Evolutionary conservation across 2,113 vertebrate genomes (phyloP), one percentile per base, ranked within the genome.

Genomic region (human): DNA sequence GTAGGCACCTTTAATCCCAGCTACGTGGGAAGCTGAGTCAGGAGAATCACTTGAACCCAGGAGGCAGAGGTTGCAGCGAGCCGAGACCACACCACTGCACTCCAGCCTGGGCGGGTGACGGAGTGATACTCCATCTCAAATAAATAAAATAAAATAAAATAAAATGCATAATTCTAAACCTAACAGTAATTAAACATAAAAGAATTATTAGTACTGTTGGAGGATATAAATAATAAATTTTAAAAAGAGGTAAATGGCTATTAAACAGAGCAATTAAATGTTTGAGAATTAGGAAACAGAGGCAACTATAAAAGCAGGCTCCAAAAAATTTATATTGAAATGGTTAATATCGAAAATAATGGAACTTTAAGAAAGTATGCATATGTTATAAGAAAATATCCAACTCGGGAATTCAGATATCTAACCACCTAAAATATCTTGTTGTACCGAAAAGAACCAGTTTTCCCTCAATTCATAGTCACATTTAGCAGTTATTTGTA

Each of bases 81-180:
- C 27, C 1, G 0, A 64, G 61, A 30, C 61, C 61, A 64, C 61
- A 64, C 27, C 5, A 64, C 61, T 64, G 61, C 27, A 64, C 27
- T 64, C 61, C 61, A 64, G 27, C 61, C 27, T 64, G 61, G 27
- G 27, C 6, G 27, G 27, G 61, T 64, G 61, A 64, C 1, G 12
- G 30, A 64, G 61, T 0, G 30, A 64, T 27, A 64, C 27, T 64
- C 61, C 61, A 32, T 32, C 61, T 32, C 61, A 64, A 64, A 64
- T 13, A 64, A 64, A 64, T 61, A 59, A 61, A 61, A 9, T 9
- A 59, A 59, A 57, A 59, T 59, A 59, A 59, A 61, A 64, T 93
- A 96, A 97, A 87, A 95, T 59, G 79, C 4, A 25, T 52, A 93
- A 91, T 68, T 85, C 86, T 94, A 92, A 97, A 95, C 17, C 57